phyloP scores from a whole-genome alignment of 2,797 vertebrate species.

The Danio aesculapii region DNA sequence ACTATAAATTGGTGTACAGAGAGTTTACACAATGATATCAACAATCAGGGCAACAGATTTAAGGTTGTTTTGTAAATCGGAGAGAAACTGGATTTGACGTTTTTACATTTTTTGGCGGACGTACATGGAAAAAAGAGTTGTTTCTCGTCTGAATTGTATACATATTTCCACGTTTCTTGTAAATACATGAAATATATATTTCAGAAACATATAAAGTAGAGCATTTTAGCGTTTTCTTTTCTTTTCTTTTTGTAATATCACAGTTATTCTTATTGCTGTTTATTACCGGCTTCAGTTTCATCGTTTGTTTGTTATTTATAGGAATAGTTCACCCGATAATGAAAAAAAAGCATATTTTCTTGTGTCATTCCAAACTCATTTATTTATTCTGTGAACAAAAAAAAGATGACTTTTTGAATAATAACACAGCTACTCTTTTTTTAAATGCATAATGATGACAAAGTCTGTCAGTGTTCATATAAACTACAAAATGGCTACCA shows the following conservation, averaged over 20 bases:
- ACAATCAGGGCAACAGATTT: constrained; percentile 81
- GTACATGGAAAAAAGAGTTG: constrained; percentile 71
- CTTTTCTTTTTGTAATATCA: constrained; percentile 69
- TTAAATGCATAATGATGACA: neutral
- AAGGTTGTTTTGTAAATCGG: constrained; percentile 65
- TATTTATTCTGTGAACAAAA: constrained; percentile 27
- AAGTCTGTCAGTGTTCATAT: neutral
- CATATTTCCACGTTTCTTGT: constrained; percentile 70
- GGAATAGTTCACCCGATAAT: neutral
- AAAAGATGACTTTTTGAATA: constrained; percentile 11
- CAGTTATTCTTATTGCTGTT: constrained; percentile 73
- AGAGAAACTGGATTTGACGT: constrained; percentile 82
- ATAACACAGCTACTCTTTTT: neutral
- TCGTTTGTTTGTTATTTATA: constrained; percentile 67
- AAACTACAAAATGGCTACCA: neutral
- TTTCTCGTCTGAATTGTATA: constrained; percentile 73
- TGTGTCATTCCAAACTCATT: constrained; percentile 5
- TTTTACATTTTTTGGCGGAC: constrained; percentile 67
- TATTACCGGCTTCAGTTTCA: constrained; percentile 67
- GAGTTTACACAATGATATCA: constrained; percentile 81
- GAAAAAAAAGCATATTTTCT: neutral
- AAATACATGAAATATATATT: constrained; percentile 80
- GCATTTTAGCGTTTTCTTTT: constrained; percentile 74
- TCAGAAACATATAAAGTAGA: constrained; percentile 70
- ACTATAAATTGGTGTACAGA: constrained; percentile 74